Evolutionary conservation across 2,797 vertebrate species (phyloP).

Genomic region (Peromyscus attwateri): DNA sequence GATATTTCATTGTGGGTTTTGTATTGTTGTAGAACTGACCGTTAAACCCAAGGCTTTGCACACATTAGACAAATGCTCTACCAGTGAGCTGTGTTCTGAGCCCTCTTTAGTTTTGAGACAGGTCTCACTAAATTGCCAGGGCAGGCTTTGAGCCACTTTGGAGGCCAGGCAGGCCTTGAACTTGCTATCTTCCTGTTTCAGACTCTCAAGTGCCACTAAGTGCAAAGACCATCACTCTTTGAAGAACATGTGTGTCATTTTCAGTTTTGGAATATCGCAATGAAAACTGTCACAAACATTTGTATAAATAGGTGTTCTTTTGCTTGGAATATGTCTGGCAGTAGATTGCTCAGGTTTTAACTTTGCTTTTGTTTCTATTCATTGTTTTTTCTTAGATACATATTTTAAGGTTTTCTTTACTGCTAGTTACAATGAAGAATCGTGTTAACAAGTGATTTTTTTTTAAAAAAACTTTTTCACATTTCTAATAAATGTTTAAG

Average conservation of each 20-base stretch:
- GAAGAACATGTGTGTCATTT: not conserved
- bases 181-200: too few relatives aligned
- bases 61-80: not conserved
- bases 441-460: constrained; percentile 90
- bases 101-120: not conserved
- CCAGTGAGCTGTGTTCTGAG: not conserved
- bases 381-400: not conserved
- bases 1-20: not conserved
- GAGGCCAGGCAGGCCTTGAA: not conserved
- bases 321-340: not conserved
- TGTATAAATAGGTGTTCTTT: not conserved
- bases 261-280: not conserved
- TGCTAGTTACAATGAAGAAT: constrained; percentile 81
- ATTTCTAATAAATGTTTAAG: constrained; percentile 88
- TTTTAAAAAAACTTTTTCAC: constrained; percentile 92
- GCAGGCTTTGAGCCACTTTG: not conserved
- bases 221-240: not conserved
- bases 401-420: constrained; percentile 58
- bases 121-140: not conserved
- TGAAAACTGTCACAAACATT: not conserved
- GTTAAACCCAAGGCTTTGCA: not conserved
- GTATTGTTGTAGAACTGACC: not conserved
- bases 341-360: not conserved
- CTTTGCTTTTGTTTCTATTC: not conserved
- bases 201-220: not conserved